These are phyloP conservation scores for Spodoptera littoralis DNA, from an alignment of 2,888 invertebrate genomes.

Conservation along the genomic window DNA sequence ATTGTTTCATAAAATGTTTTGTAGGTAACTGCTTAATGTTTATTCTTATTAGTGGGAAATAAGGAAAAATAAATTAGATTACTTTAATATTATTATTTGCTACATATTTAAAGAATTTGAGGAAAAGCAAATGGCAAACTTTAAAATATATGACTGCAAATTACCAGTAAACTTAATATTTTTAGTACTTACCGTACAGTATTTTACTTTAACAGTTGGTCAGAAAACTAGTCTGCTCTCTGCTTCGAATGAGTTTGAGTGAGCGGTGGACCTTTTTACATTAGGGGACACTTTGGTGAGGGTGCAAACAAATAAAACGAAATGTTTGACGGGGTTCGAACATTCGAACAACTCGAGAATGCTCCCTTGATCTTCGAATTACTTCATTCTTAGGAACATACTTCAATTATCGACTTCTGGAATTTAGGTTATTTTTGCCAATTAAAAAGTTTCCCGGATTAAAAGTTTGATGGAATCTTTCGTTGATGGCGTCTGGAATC, in stretches of 20 bases:
- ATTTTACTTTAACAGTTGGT: not conserved
- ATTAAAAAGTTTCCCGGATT: constrained; percentile 49
- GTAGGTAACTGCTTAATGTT: too few species aligned
- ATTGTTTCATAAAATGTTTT: too few species aligned
- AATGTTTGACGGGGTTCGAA: constrained; percentile 50
- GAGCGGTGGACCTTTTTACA: constrained; percentile 47
- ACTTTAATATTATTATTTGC: too few species aligned
- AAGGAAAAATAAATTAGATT: not conserved
- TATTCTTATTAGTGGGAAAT: not conserved
- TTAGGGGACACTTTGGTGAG: constrained; percentile 58
- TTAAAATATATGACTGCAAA: too few species aligned
- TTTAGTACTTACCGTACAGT: too few species aligned
- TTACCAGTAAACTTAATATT: too few species aligned
- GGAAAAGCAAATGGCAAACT: too few species aligned
- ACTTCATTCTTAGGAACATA: constrained; percentile 56
- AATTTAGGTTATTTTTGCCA: constrained; percentile 52
- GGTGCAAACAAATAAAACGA: constrained; percentile 66
- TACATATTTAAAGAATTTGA: too few species aligned
- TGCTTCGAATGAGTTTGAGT: constrained; percentile 15
- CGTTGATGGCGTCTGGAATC: constrained; percentile 10
- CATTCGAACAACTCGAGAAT: constrained; percentile 49
- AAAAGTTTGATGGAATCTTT: constrained; percentile 22
- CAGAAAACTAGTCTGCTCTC: constrained; percentile 11
- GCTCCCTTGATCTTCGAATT: constrained; percentile 58
- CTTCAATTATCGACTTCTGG: constrained; percentile 52